phyloP scores from a whole-genome alignment of 2,113 vertebrate species.

The Phasianus colchicus region DNA sequence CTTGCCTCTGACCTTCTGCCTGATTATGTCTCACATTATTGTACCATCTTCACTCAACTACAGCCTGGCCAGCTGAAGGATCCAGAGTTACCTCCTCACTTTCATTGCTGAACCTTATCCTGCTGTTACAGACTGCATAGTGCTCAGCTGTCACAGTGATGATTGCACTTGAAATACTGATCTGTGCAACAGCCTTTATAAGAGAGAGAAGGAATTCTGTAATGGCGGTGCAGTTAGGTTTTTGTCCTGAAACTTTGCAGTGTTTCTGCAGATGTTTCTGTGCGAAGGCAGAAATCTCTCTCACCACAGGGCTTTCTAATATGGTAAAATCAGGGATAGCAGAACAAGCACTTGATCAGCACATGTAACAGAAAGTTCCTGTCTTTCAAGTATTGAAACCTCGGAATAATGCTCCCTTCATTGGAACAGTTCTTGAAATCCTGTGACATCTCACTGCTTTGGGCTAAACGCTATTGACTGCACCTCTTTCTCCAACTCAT shows the following conservation, averaged over 20 bases:
- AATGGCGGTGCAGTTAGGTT: not conserved
- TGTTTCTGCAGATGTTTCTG: not conserved
- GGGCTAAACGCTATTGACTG: not conserved
- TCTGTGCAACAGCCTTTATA: not conserved
- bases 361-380: not conserved
- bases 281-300: not conserved
- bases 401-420: not conserved
- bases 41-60: not conserved
- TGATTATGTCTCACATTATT: not conserved
- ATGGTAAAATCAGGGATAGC: not conserved
- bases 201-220: not conserved
- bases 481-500: not conserved
- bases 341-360: not conserved
- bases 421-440: not conserved
- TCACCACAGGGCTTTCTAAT: not conserved
- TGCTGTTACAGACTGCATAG: not conserved
- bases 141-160: not conserved
- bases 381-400: not conserved
- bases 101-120: not conserved
- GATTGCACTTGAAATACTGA: not conserved
- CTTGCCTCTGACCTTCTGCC: not conserved
- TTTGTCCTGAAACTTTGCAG: not conserved
- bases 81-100: not conserved
- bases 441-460: not conserved
- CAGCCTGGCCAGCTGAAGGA: not conserved